phyloP scores from a whole-genome alignment of 2,113 vertebrate genomes.

The Monarcha castaneiventris region DNA sequence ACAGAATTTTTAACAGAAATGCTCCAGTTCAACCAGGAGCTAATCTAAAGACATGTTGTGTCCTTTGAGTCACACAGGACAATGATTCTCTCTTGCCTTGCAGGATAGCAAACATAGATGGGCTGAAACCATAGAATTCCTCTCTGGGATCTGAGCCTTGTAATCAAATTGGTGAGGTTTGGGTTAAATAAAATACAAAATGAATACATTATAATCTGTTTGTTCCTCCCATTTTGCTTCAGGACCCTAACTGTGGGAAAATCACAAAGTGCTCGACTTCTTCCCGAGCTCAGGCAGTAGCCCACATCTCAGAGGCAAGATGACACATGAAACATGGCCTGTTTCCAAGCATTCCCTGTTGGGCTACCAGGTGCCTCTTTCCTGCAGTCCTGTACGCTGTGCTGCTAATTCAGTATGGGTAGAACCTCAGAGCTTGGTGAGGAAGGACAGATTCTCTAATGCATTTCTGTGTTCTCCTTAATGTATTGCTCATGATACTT shows the following conservation, averaged over 20 bases:
- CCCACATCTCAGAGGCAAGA: background rate
- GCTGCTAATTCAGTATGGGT: background rate
- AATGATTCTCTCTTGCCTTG: background rate
- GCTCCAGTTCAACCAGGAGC: background rate
- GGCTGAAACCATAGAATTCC: background rate
- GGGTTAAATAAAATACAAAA: background rate
- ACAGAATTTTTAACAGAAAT: background rate
- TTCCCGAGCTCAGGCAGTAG: background rate
- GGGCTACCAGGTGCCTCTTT: background rate
- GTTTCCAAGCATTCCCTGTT: background rate
- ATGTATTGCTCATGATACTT: background rate
- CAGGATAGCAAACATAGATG: background rate
- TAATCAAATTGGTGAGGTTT: background rate
- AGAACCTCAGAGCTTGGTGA: background rate
- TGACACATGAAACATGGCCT: background rate
- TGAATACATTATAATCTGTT: background rate
- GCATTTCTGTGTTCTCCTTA: background rate
- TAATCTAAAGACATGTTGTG: background rate
- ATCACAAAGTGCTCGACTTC: background rate
- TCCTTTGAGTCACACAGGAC: background rate
- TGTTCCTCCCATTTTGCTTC: background rate
- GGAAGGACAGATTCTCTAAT: background rate
- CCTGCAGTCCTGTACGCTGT: background rate
- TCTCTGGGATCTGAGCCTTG: background rate
- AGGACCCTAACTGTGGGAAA: background rate